phyloP scores from a whole-genome alignment of 92 coral and sea anemone species.

The Porites divaricata region DNA sequence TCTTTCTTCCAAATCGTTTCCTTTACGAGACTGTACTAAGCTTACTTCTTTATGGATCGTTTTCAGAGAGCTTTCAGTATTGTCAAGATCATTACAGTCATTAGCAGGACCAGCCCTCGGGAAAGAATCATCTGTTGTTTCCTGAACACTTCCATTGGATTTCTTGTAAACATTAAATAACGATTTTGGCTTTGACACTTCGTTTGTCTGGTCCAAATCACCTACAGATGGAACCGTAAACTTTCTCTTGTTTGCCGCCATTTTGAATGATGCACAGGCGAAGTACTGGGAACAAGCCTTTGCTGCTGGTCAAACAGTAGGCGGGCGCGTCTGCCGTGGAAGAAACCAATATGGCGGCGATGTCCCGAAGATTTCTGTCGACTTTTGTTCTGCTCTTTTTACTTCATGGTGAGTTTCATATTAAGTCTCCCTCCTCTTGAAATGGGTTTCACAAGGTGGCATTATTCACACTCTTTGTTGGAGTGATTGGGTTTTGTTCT shows the following conservation, averaged over 20 bases:
- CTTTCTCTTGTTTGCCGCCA: slow-evolving; percentile 73
- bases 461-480: too few relatives aligned
- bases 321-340: background rate
- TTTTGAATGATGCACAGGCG: slow-evolving; percentile 32
- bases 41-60: background rate
- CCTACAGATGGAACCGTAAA: slow-evolving; percentile 81
- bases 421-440: background rate
- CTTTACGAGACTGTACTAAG: background rate
- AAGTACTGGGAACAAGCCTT: slow-evolving; percentile 5
- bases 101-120: background rate
- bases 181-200: slow-evolving; percentile 38
- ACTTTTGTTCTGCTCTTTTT: slow-evolving; percentile 21
- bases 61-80: background rate
- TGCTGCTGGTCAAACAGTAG: slow-evolving; percentile 8
- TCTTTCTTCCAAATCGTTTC: background rate
- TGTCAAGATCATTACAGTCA: background rate
- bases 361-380: background rate
- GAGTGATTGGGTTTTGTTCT: too few relatives aligned
- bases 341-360: slow-evolving; percentile 19
- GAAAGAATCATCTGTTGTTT: slow-evolving; percentile 7
- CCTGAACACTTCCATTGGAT: slow-evolving; percentile 7
- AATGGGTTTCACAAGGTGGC: too few relatives aligned
- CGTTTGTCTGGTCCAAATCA: slow-evolving; percentile 73
- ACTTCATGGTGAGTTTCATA: slow-evolving; percentile 15
- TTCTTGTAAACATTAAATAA: slow-evolving; percentile 39